Evolutionary conservation across 2,113 vertebrate genomes (phyloP), one percentile per base, ranked within the genome.

Genomic region (Chaetura pelagica): DNA sequence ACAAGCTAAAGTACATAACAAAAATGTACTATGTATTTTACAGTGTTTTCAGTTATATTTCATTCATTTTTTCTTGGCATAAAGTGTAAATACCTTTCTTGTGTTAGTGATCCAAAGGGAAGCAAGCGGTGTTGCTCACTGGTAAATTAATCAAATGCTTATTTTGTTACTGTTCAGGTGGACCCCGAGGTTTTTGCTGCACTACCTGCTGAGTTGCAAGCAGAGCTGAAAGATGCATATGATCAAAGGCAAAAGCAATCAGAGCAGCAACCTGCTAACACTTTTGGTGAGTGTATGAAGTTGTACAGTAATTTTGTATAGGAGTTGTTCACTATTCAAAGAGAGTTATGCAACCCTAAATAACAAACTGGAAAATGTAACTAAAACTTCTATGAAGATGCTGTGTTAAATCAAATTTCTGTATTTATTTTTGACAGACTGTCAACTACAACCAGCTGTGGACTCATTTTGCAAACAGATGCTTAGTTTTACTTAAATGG

Each of bases 151-250:
- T 76, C 15, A 46, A 81, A 69, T 63, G 1, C 66, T 72, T 82
- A 77, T 93, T 93, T 23, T 95, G 29, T 95, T 84, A 23, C 79
- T 90, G 13, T 63, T 73, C 89, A 99, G 99, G 99, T 99, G 83
- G 99, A 99, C 94, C 99, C 99, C 5, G 99, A 99, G 15, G 99
- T 99, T 84, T 99, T 99, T 96, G 99, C 99, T 62, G 99, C 99
- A 5, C 98, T 99, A 68, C 99, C 99, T 81, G 97, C 97, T 94
- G 99, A 99, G 94, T 97, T 99, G 85, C 99, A 99, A 82, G 99
- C 98, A 62, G 99, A 99, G 93, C 97, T 99, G 61, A 99, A 96
- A 96, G 98, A 98, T 95, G 99, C 99, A 2, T 99, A 99, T 77
- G 98, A 98, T 92, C 98, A 98, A 75, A 98, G 97, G 77, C 97